phyloP scores from a whole-genome alignment of 2,888 invertebrate genomes.

The Spodoptera picta region DNA sequence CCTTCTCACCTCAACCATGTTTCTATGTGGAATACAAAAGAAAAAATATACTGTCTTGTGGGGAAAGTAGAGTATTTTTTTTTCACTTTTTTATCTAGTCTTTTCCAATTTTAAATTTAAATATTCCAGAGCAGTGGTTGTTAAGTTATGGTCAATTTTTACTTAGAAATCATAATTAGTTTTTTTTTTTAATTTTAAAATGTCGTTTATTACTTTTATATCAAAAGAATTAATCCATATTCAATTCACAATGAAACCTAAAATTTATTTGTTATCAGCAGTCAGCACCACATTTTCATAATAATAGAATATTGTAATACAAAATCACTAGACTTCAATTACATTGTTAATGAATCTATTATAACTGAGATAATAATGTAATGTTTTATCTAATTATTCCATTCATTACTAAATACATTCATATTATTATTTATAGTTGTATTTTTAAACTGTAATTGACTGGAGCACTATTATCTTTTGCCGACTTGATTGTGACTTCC shows the following conservation, averaged over 20 bases:
- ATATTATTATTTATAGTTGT: constrained; percentile 3
- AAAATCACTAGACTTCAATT: constrained; percentile 20
- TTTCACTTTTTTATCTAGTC: too few species aligned
- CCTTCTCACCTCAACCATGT: too few species aligned
- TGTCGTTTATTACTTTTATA: too few species aligned
- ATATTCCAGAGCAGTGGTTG: too few species aligned
- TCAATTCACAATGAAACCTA: background rate
- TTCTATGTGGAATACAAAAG: too few species aligned
- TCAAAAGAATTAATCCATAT: too few species aligned
- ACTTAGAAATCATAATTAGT: too few species aligned
- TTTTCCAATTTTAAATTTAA: too few species aligned
- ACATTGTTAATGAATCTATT: constrained; percentile 37
- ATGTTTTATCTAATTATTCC: constrained; percentile 29
- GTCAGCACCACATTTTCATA: constrained; percentile 20
- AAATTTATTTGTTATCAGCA: constrained; percentile 7
- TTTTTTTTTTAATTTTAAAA: too few species aligned
- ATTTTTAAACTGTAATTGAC: constrained; percentile 6
- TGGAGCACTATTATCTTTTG: background rate
- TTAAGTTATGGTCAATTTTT: too few species aligned
- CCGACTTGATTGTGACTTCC: background rate
- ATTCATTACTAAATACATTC: constrained; percentile 15
- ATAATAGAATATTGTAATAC: constrained; percentile 19
- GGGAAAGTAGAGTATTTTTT: too few species aligned
- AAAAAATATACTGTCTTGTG: too few species aligned
- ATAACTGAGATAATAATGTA: constrained; percentile 34